Evolutionary conservation across 2,888 invertebrate genomes (phyloP), one percentile per base, ranked within the genome.

Genomic region (Cremastobaeus sp.): DNA sequence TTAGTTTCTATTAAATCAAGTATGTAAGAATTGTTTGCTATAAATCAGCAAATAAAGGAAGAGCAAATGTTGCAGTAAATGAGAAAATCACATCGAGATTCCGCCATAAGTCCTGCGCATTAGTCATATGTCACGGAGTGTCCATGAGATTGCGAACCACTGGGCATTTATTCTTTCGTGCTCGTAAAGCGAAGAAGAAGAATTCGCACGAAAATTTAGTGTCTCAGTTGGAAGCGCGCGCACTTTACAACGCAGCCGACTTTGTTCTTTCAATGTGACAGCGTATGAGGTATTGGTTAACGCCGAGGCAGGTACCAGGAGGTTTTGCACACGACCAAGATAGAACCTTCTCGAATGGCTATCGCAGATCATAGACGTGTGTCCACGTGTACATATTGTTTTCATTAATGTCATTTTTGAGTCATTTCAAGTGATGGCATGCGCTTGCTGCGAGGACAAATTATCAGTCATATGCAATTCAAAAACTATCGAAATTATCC

Each of bases 181-280:
- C 66, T 66, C 66, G 70, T 75, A 70, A 71, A 71, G 62, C 54
- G 66, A 68, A 60, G 37, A 55, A 75, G 66, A 68, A 69, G 70
- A 71, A 68, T 66, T 71, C 71, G 68, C 71, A 64, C 71, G 64
- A 50, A 66, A 75, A 68, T 75, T 72, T 59, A 71, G 75, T 75
- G 71, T 75, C 75, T 75, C 74, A 65, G 69, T 70, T 65, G 70
- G 47, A 70, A 37, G 47, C 45, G 59, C 62, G 60, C 52, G 60
- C 60, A 54, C 47, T 55, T 57, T 57, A 57, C 43, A 6, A 8
- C 50, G 50, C 72, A 54, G 32, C 48, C 66, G 60, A 66, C 72
- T 71, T 71, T 72, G 72, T 66, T 66, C 66, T 30, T 55, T 11
- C 25, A 55, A 25, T 68, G 66, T 35, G 60, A 73, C 54, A 68